phyloP scores from a whole-genome alignment of 2,888 invertebrate species.

The Orthosia gothica region DNA sequence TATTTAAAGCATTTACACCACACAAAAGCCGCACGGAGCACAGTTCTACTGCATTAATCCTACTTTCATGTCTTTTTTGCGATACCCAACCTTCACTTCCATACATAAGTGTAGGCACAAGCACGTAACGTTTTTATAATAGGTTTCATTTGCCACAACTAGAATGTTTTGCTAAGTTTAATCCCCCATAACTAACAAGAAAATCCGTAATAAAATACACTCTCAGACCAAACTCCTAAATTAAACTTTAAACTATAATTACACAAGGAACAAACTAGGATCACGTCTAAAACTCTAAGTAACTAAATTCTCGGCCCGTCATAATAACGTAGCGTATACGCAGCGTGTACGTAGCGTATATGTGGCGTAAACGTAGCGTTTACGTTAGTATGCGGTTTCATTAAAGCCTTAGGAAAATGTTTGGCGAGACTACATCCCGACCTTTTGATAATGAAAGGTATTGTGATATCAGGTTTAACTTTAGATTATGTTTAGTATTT shows the following conservation, averaged over 20 bases:
- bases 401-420: slow-evolving; percentile 80
- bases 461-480: slow-evolving; percentile 48
- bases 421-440: slow-evolving; percentile 75
- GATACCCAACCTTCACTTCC: too few species aligned
- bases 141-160: too few species aligned
- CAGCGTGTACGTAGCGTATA: slow-evolving; percentile 52
- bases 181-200: background rate
- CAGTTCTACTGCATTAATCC: too few species aligned
- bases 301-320: slow-evolving; percentile 69
- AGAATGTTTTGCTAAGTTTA: too few species aligned
- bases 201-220: slow-evolving; percentile 18
- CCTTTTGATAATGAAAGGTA: slow-evolving; percentile 61
- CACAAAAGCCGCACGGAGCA: too few species aligned
- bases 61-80: too few species aligned
- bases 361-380: slow-evolving; percentile 61
- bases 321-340: slow-evolving; percentile 71
- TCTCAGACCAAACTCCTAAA: slow-evolving; percentile 2
- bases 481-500: slow-evolving; percentile 25
- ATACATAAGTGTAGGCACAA: too few species aligned
- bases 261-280: slow-evolving; percentile 37
- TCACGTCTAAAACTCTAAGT: slow-evolving; percentile 35
- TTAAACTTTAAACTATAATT: slow-evolving; percentile 52
- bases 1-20: too few species aligned
- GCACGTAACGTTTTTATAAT: background rate
- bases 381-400: slow-evolving; percentile 79